Percentiles rank a stretch among this genome's conserved stretches.
Conservation (phyloP, 2,797 vertebrate genomes). For the Heliangelus exortis region DNA sequence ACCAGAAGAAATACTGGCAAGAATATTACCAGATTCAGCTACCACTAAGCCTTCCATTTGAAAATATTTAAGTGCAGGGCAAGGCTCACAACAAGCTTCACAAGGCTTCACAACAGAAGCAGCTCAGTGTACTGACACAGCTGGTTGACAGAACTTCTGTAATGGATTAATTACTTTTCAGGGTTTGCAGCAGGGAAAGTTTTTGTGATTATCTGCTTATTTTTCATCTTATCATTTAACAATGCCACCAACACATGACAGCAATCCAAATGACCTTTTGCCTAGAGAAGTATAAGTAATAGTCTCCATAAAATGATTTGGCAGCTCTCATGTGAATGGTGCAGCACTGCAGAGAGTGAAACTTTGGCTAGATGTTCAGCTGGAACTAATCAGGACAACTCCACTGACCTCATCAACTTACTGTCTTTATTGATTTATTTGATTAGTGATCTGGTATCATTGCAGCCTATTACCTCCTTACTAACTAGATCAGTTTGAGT, state of each 20-base stretch:
- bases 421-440: background rate
- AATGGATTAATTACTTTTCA: background rate
- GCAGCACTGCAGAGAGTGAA: background rate
- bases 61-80: background rate
- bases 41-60: background rate
- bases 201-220: background rate
- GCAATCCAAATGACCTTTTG: constrained; percentile 21
- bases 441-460: background rate
- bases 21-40: background rate
- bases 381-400: background rate
- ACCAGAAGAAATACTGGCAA: background rate
- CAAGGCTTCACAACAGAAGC: background rate
- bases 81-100: no score
- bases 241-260: background rate
- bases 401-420: background rate
- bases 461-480: background rate
- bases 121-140: background rate
- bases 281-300: background rate
- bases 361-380: background rate
- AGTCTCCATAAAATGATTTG: background rate
- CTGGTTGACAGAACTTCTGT: background rate
- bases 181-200: background rate
- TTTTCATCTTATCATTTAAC: constrained; percentile 24
- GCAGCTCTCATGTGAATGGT: background rate
- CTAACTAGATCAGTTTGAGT: background rate